These are phyloP conservation scores for Pangasianodon hypophthalmus DNA, from an alignment of 2,113 vertebrate genomes.

Conservation along the genomic window DNA sequence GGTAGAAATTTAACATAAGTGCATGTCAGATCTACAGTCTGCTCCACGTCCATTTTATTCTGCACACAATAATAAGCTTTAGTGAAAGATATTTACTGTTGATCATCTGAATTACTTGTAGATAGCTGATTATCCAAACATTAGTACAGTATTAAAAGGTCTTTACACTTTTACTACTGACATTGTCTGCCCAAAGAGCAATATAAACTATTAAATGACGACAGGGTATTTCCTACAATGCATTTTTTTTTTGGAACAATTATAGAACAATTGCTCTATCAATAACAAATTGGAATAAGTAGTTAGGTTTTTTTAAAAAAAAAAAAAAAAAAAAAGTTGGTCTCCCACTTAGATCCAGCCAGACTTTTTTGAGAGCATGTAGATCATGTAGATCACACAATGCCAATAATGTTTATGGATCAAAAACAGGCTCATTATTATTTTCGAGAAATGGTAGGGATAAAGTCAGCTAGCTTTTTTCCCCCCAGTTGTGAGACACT, in stretches of 20 bases:
- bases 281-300: neutral
- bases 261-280: neutral
- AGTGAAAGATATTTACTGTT: neutral
- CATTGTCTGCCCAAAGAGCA: neutral
- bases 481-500: too few species aligned
- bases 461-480: too few species aligned
- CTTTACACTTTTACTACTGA: neutral
- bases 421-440: neutral
- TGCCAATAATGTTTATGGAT: neutral
- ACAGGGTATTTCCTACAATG: neutral
- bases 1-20: neutral
- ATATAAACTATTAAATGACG: neutral
- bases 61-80: neutral
- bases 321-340: neutral
- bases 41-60: neutral
- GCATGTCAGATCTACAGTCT: neutral
- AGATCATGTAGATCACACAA: neutral
- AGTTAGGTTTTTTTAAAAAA: neutral
- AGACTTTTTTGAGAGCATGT: neutral
- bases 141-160: neutral
- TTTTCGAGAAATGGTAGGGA: neutral
- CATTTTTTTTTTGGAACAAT: neutral
- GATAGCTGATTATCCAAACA: neutral
- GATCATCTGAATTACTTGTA: neutral
- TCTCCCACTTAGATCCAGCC: neutral